Percentiles rank a stretch among this genome's conserved stretches.
Conservation (phyloP, 1,140 invertebrate genomes). For the Heliothis subflexa region DNA sequence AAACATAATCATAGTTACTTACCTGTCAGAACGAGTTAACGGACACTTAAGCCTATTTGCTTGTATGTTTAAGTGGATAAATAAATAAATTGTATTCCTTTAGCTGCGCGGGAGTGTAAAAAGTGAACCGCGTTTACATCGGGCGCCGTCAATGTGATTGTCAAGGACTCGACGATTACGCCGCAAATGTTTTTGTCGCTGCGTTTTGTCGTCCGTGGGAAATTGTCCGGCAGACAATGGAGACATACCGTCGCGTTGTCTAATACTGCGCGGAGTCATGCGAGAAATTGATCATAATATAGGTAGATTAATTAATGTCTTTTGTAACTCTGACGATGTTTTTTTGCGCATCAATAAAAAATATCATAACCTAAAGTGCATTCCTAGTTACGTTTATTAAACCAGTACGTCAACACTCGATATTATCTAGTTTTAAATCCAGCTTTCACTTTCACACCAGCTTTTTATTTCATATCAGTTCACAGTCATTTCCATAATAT, state of each 20-base stretch:
- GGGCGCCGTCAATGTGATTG: constrained; percentile 45
- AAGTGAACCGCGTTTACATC: constrained; percentile 44
- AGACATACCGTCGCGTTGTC: constrained; percentile 40
- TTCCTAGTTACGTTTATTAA: background rate
- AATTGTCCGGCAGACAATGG: constrained; percentile 43
- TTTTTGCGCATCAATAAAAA: too few relatives aligned
- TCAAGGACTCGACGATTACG: constrained; percentile 47
- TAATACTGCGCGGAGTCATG: constrained; percentile 22
- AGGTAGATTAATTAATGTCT: constrained; percentile 32
- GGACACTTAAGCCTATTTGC: constrained; percentile 22
- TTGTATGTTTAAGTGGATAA: constrained; percentile 33
- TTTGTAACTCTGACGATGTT: too few relatives aligned
- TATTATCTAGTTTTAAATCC: background rate
- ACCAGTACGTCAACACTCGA: constrained; percentile 4
- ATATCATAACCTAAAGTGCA: too few relatives aligned
- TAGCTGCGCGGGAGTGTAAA: constrained; percentile 20
- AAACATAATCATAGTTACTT: constrained; percentile 6
- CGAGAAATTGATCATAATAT: constrained; percentile 14
- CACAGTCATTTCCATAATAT: constrained; percentile 36
- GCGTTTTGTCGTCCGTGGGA: constrained; percentile 45
- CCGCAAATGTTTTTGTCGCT: constrained; percentile 42
- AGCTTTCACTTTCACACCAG: constrained; percentile 24
- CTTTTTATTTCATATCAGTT: constrained; percentile 17
- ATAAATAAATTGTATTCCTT: constrained; percentile 43
- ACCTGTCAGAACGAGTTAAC: constrained; percentile 3